Evolutionary conservation across 35 echinoderm and acorn worm species (phyloP).

Genomic region (Eucidaris tribuloides): DNA sequence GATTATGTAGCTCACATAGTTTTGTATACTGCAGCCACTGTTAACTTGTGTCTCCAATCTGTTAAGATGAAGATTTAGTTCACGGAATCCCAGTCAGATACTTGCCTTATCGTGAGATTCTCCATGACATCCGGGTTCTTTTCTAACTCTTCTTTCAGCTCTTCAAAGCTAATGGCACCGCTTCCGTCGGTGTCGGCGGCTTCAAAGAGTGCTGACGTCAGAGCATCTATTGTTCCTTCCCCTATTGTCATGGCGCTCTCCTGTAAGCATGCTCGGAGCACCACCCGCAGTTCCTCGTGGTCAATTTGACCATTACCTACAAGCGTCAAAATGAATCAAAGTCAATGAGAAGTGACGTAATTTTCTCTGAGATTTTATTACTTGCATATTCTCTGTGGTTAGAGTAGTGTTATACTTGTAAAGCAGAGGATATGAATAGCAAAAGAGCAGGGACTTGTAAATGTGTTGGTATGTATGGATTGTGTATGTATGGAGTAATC

Average conservation of each 20-base stretch:
- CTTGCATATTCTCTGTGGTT: no score
- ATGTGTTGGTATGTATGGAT: no score
- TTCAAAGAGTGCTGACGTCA: conserved; percentile 86
- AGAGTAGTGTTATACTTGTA: no score
- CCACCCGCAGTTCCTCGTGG: conserved; percentile 66
- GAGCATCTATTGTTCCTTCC: conserved; percentile 64
- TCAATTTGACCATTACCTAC: conserved; percentile 91
- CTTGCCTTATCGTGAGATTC: conserved; percentile 97
- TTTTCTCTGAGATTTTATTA: no score
- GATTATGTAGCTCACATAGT: background rate
- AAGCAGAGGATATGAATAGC: no score
- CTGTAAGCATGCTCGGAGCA: conserved; percentile 92
- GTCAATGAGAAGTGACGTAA: no score
- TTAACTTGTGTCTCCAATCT: background rate
- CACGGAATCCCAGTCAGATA: background rate
- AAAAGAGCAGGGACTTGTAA: no score
- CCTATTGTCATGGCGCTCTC: conserved; percentile 86
- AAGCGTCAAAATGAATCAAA: background rate
- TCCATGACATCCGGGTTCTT: conserved; percentile 99
- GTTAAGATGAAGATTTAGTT: background rate
- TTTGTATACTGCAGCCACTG: background rate
- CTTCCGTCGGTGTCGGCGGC: conserved; percentile 86
- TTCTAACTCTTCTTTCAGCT: conserved; percentile 74
- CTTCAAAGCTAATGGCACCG: conserved; percentile 93
- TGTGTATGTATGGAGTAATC: no score